phyloP scores from a whole-genome alignment of 2,113 vertebrate species.

The Panthera leo region DNA sequence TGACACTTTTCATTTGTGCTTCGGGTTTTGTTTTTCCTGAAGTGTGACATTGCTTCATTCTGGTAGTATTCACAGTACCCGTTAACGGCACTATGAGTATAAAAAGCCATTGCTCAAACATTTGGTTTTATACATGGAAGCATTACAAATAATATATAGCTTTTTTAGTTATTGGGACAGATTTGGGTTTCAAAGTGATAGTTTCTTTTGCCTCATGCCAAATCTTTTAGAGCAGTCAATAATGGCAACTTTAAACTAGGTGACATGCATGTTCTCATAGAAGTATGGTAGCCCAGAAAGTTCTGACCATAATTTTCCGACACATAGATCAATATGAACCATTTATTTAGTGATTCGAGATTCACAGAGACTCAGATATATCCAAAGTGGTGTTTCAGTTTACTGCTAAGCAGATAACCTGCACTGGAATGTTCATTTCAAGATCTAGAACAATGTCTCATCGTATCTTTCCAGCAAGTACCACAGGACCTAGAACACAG shows the following conservation, averaged over 20 bases:
- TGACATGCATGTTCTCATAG: background rate
- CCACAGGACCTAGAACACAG: background rate
- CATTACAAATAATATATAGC: conserved; percentile 24
- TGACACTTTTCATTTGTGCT: background rate
- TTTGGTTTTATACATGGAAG: background rate
- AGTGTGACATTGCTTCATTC: background rate
- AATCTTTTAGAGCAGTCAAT: background rate
- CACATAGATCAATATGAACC: background rate
- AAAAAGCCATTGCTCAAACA: background rate
- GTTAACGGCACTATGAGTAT: background rate
- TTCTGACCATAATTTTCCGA: background rate
- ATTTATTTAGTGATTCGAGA: background rate
- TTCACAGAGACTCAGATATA: background rate
- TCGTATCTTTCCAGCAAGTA: background rate
- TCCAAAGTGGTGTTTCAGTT: background rate
- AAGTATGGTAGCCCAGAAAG: background rate
- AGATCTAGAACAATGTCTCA: background rate
- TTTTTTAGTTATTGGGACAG: background rate
- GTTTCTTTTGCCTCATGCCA: background rate
- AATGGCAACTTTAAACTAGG: background rate
- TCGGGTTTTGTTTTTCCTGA: background rate
- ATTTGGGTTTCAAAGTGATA: background rate
- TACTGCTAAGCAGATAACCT: background rate
- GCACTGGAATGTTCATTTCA: background rate
- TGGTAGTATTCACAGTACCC: background rate